A percentile compares a stretch with the other conserved stretches of the same genome.
Evolutionary conservation across 2,888 invertebrate genomes (phyloP).

Genomic region (Xestia xanthographa): DNA sequence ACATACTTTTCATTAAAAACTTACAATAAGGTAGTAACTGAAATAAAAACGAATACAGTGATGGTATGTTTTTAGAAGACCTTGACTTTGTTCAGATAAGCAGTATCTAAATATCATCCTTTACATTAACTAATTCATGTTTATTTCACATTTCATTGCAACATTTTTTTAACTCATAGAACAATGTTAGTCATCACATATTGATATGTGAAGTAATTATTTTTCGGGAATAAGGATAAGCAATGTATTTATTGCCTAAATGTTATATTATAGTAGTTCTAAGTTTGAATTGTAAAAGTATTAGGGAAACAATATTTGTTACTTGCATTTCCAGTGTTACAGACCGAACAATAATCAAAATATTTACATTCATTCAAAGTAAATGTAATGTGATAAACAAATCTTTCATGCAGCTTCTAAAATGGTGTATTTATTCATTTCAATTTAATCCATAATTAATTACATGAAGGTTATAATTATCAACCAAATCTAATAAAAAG

Average conservation of each 20-base stretch:
- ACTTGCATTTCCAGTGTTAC: background rate
- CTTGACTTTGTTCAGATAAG: slow-evolving; percentile 29
- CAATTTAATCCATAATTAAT: background rate
- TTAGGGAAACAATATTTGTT: background rate
- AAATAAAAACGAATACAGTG: background rate
- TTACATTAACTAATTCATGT: background rate
- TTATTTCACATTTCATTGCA: slow-evolving; percentile 15
- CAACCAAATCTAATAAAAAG: slow-evolving; percentile 40
- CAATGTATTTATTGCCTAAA: background rate
- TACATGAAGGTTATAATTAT: slow-evolving; percentile 7
- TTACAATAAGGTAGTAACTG: background rate
- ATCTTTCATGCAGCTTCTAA: background rate
- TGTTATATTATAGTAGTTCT: background rate
- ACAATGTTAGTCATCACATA: background rate
- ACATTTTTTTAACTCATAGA: slow-evolving; percentile 12
- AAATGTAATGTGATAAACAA: background rate
- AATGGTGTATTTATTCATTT: background rate
- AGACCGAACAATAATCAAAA: slow-evolving; percentile 9
- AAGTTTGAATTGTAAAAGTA: slow-evolving; percentile 5
- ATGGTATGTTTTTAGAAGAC: slow-evolving; percentile 8
- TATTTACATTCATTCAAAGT: background rate
- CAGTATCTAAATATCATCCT: slow-evolving; percentile 9
- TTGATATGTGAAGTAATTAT: background rate
- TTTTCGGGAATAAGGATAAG: slow-evolving; percentile 29
- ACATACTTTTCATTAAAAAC: background rate